Conservation (phyloP, 2,797 vertebrate species). For the Chanos chanos region DNA sequence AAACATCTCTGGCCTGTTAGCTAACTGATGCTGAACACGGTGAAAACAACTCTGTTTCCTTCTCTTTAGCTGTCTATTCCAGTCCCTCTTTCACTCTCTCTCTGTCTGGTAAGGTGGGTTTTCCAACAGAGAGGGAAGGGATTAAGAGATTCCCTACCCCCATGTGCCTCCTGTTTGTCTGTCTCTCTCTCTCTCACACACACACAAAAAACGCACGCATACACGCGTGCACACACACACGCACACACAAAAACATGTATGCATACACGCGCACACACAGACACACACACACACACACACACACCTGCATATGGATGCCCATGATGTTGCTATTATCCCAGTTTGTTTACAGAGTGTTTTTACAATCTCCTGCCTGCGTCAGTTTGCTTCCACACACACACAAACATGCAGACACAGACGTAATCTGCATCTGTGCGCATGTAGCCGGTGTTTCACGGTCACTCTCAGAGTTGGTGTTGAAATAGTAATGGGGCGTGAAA, state of each 20-base stretch:
- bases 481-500: too few species aligned
- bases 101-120: constrained; percentile 8
- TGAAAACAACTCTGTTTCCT: not conserved
- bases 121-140: constrained; percentile 17
- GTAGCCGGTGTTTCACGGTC: too few species aligned
- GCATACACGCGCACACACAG: constrained; percentile 8
- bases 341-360: too few species aligned
- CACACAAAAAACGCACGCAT: constrained; percentile 5
- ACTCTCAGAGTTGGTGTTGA: too few species aligned
- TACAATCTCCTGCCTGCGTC: too few species aligned
- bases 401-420: not conserved
- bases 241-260: constrained; percentile 13
- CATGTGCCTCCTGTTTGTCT: constrained; percentile 23
- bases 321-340: too few species aligned
- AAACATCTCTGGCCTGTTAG: too few species aligned
- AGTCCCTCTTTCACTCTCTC: not conserved
- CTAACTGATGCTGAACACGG: too few species aligned
- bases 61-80: not conserved
- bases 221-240: not conserved
- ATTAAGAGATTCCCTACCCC: constrained; percentile 28
- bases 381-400: too few species aligned
- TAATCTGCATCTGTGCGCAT: too few species aligned
- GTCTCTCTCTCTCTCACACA: not conserved
- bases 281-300: constrained; percentile 35
- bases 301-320: constrained; percentile 33